phyloP scores from a whole-genome alignment of 2,113 vertebrate genomes.

The Oceanites oceanicus region DNA sequence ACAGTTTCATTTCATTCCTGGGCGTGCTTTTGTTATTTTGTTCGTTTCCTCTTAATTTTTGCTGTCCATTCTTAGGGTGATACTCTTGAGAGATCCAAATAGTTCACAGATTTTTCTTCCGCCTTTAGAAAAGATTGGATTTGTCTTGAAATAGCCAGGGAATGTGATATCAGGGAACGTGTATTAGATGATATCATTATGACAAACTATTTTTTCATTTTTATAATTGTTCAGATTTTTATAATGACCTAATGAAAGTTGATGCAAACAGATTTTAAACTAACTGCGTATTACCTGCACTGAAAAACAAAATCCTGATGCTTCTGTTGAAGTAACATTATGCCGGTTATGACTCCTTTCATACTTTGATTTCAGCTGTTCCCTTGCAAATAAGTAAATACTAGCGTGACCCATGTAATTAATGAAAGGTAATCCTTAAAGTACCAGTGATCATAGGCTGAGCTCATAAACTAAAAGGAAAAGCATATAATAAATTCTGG shows the following conservation, averaged over 20 bases:
- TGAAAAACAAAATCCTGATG: background rate
- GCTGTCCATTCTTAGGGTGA: rapidly evolving
- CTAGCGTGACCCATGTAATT: background rate
- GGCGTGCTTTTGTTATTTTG: background rate
- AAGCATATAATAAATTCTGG: background rate
- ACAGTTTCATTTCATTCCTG: background rate
- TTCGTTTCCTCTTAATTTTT: background rate
- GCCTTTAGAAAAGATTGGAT: background rate
- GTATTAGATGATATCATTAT: background rate
- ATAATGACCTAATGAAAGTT: background rate
- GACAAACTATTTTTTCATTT: background rate
- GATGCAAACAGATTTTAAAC: background rate
- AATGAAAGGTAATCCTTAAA: background rate
- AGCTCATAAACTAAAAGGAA: background rate
- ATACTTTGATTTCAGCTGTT: background rate
- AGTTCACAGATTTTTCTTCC: background rate
- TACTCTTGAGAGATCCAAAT: background rate
- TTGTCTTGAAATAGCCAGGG: background rate
- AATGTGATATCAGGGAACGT: rapidly evolving
- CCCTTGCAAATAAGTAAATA: background rate
- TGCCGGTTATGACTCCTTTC: background rate
- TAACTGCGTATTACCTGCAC: background rate
- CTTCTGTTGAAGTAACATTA: background rate
- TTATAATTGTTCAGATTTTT: background rate
- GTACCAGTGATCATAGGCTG: background rate